phyloP scores from a whole-genome alignment of 1,140 invertebrate species.

The Bacillus rossius region DNA sequence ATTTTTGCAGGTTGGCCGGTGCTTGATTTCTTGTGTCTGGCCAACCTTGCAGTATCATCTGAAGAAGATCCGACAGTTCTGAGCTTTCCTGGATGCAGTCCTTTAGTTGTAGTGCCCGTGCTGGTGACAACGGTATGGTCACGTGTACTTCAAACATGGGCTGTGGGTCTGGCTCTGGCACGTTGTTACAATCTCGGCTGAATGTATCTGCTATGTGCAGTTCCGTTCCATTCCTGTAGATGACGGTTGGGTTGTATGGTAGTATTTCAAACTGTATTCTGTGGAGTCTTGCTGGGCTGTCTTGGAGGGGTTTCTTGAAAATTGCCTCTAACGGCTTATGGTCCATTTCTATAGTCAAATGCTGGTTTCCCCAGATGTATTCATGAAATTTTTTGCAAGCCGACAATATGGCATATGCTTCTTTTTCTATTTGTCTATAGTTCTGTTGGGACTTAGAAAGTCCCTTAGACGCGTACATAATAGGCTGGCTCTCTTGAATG shows the following conservation, averaged over 20 bases:
- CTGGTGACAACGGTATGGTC: too few relatives aligned
- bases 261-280: conserved; percentile 18
- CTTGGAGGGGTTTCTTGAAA: conserved; percentile 31
- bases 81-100: too few relatives aligned
- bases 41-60: too few relatives aligned
- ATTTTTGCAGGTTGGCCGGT: too few relatives aligned
- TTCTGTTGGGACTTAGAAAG: conserved; percentile 4
- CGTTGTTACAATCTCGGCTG: too few relatives aligned
- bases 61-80: too few relatives aligned
- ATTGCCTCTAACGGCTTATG: conserved; percentile 35
- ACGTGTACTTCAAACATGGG: too few relatives aligned
- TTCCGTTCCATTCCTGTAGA: conserved; percentile 12
- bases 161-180: too few relatives aligned
- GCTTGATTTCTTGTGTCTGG: too few relatives aligned
- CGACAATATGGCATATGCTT: conserved; percentile 21
- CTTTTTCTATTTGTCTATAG: conserved; percentile 34
- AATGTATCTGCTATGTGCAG: too few relatives aligned
- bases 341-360: conserved; percentile 35
- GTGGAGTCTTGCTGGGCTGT: conserved; percentile 32
- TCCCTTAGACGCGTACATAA: conserved; percentile 30
- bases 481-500: conserved; percentile 28
- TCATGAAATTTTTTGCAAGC: too few relatives aligned
- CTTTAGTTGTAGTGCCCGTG: too few relatives aligned
- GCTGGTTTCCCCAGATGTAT: conserved; percentile 23
- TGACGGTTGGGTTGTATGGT: conserved; percentile 4